phyloP scores from a whole-genome alignment of 2,797 vertebrate species.

The Rallus crepitans region DNA sequence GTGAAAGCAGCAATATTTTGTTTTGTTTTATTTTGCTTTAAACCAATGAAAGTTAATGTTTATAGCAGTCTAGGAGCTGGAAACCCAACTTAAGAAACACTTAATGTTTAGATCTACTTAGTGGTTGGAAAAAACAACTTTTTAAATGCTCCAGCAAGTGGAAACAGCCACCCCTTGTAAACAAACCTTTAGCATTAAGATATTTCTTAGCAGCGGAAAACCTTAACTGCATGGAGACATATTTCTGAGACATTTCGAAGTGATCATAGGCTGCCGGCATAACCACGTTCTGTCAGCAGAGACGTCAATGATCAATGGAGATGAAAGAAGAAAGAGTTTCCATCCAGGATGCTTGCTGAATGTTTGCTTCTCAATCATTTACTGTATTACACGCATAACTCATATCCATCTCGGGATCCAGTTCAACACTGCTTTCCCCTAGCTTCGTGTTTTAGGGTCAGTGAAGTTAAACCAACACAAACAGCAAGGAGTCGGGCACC shows the following conservation, averaged over 20 bases:
- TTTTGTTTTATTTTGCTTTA: conserved; percentile 35
- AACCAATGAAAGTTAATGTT: conserved; percentile 73
- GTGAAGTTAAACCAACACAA: conserved; percentile 66
- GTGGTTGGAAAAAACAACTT: conserved; percentile 84
- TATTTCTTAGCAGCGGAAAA: conserved; percentile 78
- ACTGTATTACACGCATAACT: conserved; percentile 43
- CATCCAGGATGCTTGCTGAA: conserved; percentile 58
- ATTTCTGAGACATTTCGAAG: conserved; percentile 71
- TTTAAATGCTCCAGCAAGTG: conserved; percentile 76
- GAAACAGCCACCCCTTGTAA: conserved; percentile 83
- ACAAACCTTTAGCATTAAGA: conserved; percentile 80
- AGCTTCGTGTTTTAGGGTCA: conserved; percentile 7
- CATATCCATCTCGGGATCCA: background rate
- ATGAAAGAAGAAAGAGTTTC: conserved; percentile 76
- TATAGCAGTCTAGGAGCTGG: conserved; percentile 77
- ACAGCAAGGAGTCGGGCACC: conserved; percentile 8
- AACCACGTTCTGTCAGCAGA: conserved; percentile 75
- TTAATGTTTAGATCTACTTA: conserved; percentile 85
- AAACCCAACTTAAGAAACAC: conserved; percentile 78
- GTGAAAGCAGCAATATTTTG: conserved; percentile 14
- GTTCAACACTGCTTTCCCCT: background rate
- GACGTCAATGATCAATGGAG: conserved; percentile 68
- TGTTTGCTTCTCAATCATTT: conserved; percentile 55
- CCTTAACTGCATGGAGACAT: conserved; percentile 75
- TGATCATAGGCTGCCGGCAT: conserved; percentile 64